Conservation (phyloP, 2,888 invertebrate species). For the Phasia obesa region DNA sequence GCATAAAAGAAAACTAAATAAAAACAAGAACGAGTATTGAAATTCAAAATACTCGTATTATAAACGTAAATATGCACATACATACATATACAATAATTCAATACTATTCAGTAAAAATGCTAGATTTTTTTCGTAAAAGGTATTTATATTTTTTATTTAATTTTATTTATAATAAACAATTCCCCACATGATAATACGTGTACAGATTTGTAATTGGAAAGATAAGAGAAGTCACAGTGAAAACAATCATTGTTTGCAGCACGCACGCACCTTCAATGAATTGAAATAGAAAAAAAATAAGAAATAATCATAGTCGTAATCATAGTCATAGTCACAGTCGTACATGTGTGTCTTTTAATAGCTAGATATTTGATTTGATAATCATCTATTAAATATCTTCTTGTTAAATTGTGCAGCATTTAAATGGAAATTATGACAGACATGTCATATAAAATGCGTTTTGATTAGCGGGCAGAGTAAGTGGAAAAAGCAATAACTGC, state of each 20-base stretch:
- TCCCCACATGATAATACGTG: conserved; percentile 55
- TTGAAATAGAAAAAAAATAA: conserved; percentile 1
- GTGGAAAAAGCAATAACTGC: conserved; percentile 7
- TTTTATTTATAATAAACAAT: conserved; percentile 54
- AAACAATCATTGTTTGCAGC: not conserved
- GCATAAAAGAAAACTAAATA: conserved; percentile 55
- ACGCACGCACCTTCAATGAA: conserved; percentile 52
- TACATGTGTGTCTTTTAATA: conserved; percentile 3
- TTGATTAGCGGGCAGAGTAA: conserved; percentile 44
- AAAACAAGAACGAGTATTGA: conserved; percentile 35
- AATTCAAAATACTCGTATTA: conserved; percentile 27
- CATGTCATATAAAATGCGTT: conserved; percentile 50
- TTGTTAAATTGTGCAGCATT: conserved; percentile 45
- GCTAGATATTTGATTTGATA: conserved; percentile 38
- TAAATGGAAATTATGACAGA: conserved; percentile 62
- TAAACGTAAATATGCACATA: conserved; percentile 26
- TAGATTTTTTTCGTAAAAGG: conserved; percentile 31
- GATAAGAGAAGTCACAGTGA: conserved; percentile 2
- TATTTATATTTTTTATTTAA: conserved; percentile 45
- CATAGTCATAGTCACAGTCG: not conserved
- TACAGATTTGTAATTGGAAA: conserved; percentile 11
- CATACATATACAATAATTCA: conserved; percentile 25
- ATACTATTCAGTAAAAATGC: conserved; percentile 19
- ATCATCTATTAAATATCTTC: conserved; percentile 43
- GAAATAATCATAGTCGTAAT: no score